These are phyloP conservation scores for Platyura marginata DNA, from an alignment of 1,140 invertebrate genomes.

Conservation along the genomic window DNA sequence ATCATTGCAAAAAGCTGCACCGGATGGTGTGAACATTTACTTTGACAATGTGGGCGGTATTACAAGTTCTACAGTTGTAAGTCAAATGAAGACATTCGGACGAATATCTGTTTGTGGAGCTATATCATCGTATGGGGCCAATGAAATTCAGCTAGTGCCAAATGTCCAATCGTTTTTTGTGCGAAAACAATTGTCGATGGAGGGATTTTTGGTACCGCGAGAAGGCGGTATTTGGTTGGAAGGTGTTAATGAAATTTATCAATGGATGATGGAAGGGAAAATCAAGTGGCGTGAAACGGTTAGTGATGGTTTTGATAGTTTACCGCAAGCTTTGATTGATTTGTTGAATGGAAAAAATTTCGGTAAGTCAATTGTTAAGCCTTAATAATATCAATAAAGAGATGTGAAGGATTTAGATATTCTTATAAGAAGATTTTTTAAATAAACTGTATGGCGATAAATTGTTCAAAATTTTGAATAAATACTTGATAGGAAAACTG, in stretches of 20 bases:
- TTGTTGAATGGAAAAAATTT: slow-evolving; percentile 39
- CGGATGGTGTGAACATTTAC: slow-evolving; percentile 45
- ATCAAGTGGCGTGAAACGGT: slow-evolving; percentile 38
- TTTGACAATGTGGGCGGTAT: slow-evolving; percentile 50
- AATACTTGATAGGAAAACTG: too few relatives aligned
- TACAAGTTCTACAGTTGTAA: slow-evolving; percentile 33
- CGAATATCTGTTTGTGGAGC: slow-evolving; percentile 37
- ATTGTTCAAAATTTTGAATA: too few relatives aligned
- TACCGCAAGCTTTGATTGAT: slow-evolving; percentile 39
- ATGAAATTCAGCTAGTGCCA: slow-evolving; percentile 15
- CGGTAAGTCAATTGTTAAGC: slow-evolving; percentile 42
- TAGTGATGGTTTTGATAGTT: slow-evolving; percentile 42
- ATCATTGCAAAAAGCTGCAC: slow-evolving; percentile 35
- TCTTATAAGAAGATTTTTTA: too few relatives aligned
- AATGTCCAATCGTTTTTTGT: slow-evolving; percentile 31
- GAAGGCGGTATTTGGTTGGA: slow-evolving; percentile 18
- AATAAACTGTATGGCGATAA: too few relatives aligned
- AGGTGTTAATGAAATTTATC: slow-evolving; percentile 32
- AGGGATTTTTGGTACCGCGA: slow-evolving; percentile 35
- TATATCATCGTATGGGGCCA: slow-evolving; percentile 15
- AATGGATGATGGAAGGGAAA: slow-evolving; percentile 37
- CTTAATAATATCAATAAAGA: too few relatives aligned
- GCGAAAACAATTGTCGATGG: slow-evolving; percentile 33
- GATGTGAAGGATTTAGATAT: too few relatives aligned
- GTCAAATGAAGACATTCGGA: slow-evolving; percentile 37